A percentile compares a stretch with the other conserved stretches of the same genome.
phyloP scores from a whole-genome alignment of 2,888 invertebrate species.

The Ochropacha duplaris region DNA sequence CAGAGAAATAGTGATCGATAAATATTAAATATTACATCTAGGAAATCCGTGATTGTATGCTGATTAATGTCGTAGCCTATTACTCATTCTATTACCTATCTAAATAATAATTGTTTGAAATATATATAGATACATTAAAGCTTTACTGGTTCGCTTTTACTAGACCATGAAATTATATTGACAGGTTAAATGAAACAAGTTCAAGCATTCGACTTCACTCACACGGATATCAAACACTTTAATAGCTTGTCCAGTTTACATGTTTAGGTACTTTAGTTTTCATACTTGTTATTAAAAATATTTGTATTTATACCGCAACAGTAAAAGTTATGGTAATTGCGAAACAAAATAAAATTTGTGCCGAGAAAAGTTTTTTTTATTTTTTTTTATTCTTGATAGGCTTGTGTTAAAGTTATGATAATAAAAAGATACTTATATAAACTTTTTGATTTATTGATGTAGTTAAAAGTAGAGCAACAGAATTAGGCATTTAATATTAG shows the following conservation, averaged over 20 bases:
- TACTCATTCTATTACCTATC: not conserved
- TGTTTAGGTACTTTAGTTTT: too few relatives aligned
- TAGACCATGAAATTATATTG: constrained; percentile 1
- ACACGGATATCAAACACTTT: not conserved
- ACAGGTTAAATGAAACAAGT: not conserved
- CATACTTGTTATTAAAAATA: too few relatives aligned
- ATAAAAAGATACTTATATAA: too few relatives aligned
- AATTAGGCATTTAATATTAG: not conserved
- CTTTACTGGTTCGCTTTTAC: not conserved
- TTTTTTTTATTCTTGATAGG: too few relatives aligned
- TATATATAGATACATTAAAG: not conserved
- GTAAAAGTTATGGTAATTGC: too few relatives aligned
- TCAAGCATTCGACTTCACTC: not conserved
- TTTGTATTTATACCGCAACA: too few relatives aligned
- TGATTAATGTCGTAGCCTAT: not conserved
- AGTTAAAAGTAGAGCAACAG: not conserved
- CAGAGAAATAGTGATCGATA: not conserved
- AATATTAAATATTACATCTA: constrained; percentile 16
- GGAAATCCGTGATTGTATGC: constrained; percentile 35
- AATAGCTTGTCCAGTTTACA: not conserved
- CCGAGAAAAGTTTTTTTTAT: too few relatives aligned
- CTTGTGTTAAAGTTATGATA: too few relatives aligned
- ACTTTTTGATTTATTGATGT: not conserved
- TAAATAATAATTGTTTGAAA: not conserved
- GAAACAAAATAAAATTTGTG: too few relatives aligned